Percentiles rank a stretch among this genome's conserved stretches.
These are phyloP conservation scores for Heterodera filipjevi DNA, from an alignment of 2,888 invertebrate genomes.

Conservation along the genomic window DNA sequence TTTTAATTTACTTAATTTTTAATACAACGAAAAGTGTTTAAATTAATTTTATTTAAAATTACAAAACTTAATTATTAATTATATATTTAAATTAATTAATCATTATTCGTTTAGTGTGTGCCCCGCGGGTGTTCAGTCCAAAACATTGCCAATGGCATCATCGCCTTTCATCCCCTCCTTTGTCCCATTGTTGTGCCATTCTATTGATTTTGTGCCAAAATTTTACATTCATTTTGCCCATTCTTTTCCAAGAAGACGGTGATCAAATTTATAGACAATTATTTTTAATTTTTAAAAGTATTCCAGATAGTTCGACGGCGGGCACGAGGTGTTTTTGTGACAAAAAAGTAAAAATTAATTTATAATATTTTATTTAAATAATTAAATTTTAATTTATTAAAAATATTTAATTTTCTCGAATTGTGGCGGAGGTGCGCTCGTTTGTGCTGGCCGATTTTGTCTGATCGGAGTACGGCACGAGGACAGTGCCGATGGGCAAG, in stretches of 20 bases:
- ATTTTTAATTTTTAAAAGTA: neutral
- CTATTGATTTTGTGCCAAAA: neutral
- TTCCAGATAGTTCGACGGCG: neutral
- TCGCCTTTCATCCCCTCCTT: neutral
- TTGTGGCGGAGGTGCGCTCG: slow-evolving; percentile 25
- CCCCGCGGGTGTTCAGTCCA: neutral
- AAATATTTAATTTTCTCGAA: slow-evolving; percentile 11
- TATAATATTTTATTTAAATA: slow-evolving; percentile 1
- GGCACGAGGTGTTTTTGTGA: slow-evolving; percentile 27
- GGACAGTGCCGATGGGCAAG: slow-evolving; percentile 3
- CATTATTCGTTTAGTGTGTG: too few relatives aligned
- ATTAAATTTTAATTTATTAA: neutral
- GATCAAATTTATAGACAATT: neutral
- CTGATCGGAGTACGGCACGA: slow-evolving; percentile 19
- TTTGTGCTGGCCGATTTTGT: slow-evolving; percentile 21
- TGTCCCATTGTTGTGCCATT: neutral
- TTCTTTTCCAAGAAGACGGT: slow-evolving; percentile 13
- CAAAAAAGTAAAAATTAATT: slow-evolving; percentile 8
- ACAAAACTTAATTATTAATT: too few relatives aligned
- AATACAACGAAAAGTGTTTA: too few relatives aligned
- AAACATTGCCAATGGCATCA: neutral
- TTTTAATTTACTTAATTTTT: too few relatives aligned
- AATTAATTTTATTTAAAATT: too few relatives aligned
- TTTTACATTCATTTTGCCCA: neutral
- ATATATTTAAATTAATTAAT: too few relatives aligned